Evolutionary conservation across 2,888 invertebrate species (phyloP).

Genomic region (Cataglyphis albicans): DNA sequence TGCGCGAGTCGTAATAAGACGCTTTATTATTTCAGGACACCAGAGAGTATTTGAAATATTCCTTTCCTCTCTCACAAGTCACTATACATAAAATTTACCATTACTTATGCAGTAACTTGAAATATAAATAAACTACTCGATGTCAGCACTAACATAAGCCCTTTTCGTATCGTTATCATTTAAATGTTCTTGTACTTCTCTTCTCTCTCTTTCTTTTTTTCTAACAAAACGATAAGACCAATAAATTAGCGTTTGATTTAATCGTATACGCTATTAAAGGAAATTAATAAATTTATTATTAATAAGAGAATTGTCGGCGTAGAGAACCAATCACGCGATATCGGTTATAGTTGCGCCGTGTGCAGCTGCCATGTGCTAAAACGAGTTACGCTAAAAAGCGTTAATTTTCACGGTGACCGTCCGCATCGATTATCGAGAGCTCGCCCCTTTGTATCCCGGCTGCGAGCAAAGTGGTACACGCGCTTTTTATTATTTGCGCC

Average conservation of each 20-base stretch:
- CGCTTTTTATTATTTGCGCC: conserved; percentile 52
- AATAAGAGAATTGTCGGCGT: conserved; percentile 18
- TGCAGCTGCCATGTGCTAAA: conserved; percentile 38
- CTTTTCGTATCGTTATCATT: conserved; percentile 20
- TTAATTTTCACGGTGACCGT: conserved; percentile 53
- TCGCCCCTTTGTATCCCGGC: conserved; percentile 49
- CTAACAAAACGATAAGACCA: not conserved
- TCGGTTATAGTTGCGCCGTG: conserved; percentile 34
- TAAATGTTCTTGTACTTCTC: not conserved
- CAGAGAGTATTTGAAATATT: conserved; percentile 4
- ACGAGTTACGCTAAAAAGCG: conserved; percentile 47
- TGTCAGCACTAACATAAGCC: conserved; percentile 24
- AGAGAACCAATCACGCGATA: conserved; percentile 45
- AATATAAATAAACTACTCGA: conserved; percentile 51
- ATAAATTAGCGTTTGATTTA: not conserved
- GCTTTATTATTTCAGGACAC: conserved; percentile 43
- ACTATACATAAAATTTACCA: conserved; percentile 44
- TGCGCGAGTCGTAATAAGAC: conserved; percentile 41
- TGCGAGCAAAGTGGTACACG: conserved; percentile 53
- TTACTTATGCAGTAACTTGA: conserved; percentile 44
- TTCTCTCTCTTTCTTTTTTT: not conserved
- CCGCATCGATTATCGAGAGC: conserved; percentile 66
- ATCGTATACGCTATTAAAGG: conserved; percentile 3
- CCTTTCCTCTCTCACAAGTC: not conserved
- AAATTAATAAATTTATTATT: conserved; percentile 49